A percentile compares a stretch with the other conserved stretches of the same genome.
phyloP scores from a whole-genome alignment of 1,140 invertebrate genomes.

The Neuroterus valhalla region DNA sequence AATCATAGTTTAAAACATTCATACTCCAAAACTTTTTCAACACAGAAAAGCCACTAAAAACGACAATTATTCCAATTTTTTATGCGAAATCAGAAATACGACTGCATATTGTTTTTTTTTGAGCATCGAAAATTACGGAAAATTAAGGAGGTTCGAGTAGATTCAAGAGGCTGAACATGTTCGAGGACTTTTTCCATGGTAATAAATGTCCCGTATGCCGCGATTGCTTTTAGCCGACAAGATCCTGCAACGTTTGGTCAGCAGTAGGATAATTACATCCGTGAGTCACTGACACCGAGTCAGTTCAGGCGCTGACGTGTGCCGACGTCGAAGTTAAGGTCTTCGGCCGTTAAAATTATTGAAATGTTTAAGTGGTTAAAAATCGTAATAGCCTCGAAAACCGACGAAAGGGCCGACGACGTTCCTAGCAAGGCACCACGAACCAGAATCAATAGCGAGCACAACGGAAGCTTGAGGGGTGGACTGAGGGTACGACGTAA shows the following conservation, averaged over 20 bases:
- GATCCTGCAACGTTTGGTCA: conserved; percentile 37
- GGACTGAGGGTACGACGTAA: conserved; percentile 41
- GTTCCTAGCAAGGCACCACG: conserved; percentile 36
- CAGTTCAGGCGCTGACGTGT: neutral
- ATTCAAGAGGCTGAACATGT: no score
- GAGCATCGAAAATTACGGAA: no score
- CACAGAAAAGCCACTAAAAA: no score
- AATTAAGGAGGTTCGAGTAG: no score
- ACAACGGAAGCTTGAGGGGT: conserved; percentile 41
- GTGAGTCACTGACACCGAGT: conserved; percentile 40
- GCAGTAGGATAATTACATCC: conserved; percentile 32
- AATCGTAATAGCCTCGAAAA: neutral
- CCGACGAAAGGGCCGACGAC: conserved; percentile 14
- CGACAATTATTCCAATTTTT: no score
- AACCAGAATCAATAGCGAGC: conserved; percentile 59
- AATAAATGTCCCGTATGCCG: neutral
- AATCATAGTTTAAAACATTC: no score
- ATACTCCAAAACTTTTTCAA: no score
- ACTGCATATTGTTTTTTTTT: no score
- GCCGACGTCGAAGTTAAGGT: neutral
- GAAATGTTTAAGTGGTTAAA: neutral
- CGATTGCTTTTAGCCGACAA: neutral
- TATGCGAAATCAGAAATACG: no score
- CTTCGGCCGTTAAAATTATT: neutral
- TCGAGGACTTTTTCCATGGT: no score